phyloP scores from a whole-genome alignment of 2,113 vertebrate genomes.

The Platysternon megacephalum region DNA sequence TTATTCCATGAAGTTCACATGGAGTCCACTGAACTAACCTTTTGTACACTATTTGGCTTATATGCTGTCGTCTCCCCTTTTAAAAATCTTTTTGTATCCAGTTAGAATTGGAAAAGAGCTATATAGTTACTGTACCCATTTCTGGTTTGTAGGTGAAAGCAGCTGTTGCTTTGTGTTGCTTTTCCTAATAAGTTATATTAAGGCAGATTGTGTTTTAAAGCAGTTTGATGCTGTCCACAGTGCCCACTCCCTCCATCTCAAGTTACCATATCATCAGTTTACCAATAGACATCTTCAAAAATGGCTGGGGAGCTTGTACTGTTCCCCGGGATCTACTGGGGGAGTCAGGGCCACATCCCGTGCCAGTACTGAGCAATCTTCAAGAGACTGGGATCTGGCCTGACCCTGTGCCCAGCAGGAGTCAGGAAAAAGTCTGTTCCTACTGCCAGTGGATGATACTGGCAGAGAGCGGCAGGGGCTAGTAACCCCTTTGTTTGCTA shows the following conservation, averaged over 20 bases:
- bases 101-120: neutral
- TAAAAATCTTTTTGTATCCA: neutral
- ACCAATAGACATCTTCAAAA: neutral
- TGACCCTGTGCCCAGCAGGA: neutral
- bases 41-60: neutral
- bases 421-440: neutral
- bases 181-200: neutral
- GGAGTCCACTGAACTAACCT: neutral
- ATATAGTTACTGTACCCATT: neutral
- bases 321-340: neutral
- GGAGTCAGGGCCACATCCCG: no score
- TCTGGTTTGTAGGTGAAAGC: neutral
- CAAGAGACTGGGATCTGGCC: fast-evolving
- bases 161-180: neutral
- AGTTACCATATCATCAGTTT: neutral
- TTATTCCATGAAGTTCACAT: neutral
- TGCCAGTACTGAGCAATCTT: neutral
- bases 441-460: fast-evolving
- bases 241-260: neutral
- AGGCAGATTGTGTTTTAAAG: neutral
- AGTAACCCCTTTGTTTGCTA: neutral
- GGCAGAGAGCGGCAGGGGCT: neutral
- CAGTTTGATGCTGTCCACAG: neutral
- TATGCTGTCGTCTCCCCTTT: neutral
- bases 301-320: neutral